Conservation (phyloP, 2,888 invertebrate species). For the Troglohyphantes excavatus region DNA sequence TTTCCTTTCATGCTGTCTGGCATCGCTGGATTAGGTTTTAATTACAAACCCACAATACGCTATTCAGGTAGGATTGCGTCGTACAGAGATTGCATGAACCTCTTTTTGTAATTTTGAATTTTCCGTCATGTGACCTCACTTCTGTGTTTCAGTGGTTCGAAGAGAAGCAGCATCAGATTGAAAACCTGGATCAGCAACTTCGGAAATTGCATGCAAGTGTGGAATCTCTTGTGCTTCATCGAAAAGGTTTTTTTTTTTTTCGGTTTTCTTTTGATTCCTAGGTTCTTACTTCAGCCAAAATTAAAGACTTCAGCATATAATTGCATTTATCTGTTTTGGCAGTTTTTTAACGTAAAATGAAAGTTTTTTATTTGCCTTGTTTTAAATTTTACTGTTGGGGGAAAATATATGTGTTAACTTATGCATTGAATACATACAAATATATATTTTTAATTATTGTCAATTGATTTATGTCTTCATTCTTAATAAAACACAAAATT, state of each 20-base stretch:
- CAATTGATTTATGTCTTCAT: no score
- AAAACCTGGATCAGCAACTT: conserved; percentile 93
- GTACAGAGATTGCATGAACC: conserved; percentile 11
- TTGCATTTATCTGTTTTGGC: no score
- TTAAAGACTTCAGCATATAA: no score
- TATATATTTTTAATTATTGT: no score
- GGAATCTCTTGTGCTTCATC: conserved; percentile 92
- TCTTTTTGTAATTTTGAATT: conserved; percentile 13
- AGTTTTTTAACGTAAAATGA: no score
- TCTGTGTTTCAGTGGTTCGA: conserved; percentile 94
- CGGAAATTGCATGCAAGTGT: conserved; percentile 93
- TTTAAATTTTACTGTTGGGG: no score
- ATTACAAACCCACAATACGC: conserved; percentile 77
- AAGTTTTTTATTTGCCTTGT: no score
- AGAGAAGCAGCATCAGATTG: conserved; percentile 95
- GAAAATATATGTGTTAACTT: no score
- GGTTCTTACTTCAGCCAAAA: no score
- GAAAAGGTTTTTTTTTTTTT: conserved; percentile 85
- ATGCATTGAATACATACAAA: no score
- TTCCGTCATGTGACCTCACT: not conserved
- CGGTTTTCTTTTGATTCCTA: no score
- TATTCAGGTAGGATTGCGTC: conserved; percentile 77
- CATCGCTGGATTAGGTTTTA: conserved; percentile 73
- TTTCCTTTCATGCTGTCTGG: conserved; percentile 75
- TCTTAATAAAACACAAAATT: no score